Evolutionary conservation across 2,797 vertebrate genomes (phyloP).

Genomic region (Brachyrhaphis roseni): DNA sequence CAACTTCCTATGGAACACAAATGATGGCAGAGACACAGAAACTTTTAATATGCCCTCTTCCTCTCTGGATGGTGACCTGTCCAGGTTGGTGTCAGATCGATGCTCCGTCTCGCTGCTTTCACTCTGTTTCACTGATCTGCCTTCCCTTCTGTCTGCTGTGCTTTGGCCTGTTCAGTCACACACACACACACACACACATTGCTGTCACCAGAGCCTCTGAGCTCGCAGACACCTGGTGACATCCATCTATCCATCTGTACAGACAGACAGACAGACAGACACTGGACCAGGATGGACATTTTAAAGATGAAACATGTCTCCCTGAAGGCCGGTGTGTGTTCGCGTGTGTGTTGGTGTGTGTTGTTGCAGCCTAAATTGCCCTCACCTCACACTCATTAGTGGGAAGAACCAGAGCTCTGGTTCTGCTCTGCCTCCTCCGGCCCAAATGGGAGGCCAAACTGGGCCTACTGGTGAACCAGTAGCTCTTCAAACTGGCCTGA

Average conservation of each 20-base stretch:
- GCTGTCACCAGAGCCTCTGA: slow-evolving; percentile 47
- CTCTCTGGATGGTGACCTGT: too few relatives aligned
- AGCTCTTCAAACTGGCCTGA: neutral
- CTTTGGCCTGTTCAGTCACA: slow-evolving; percentile 5
- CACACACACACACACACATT: neutral
- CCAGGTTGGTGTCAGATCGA: too few relatives aligned
- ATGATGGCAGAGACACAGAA: too few relatives aligned
- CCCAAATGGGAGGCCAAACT: slow-evolving; percentile 1
- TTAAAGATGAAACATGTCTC: too few relatives aligned
- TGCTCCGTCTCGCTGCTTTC: too few relatives aligned
- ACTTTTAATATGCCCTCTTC: too few relatives aligned
- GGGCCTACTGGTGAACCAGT: neutral
- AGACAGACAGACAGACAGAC: neutral
- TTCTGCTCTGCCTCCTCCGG: neutral
- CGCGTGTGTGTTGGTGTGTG: neutral
- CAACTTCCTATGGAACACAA: too few relatives aligned
- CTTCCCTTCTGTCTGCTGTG: slow-evolving; percentile 32
- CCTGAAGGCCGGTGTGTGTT: slow-evolving; percentile 10
- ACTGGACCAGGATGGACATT: too few relatives aligned
- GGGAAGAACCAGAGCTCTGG: neutral
- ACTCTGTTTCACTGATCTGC: slow-evolving; percentile 25
- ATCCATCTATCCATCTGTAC: slow-evolving; percentile 31
- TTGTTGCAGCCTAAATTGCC: slow-evolving; percentile 35
- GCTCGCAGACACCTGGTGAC: slow-evolving; percentile 59
- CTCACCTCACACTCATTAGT: slow-evolving; percentile 33